Evolutionary conservation across 1,140 invertebrate species (phyloP).

Genomic region (Yoshiicerus persimilis): DNA sequence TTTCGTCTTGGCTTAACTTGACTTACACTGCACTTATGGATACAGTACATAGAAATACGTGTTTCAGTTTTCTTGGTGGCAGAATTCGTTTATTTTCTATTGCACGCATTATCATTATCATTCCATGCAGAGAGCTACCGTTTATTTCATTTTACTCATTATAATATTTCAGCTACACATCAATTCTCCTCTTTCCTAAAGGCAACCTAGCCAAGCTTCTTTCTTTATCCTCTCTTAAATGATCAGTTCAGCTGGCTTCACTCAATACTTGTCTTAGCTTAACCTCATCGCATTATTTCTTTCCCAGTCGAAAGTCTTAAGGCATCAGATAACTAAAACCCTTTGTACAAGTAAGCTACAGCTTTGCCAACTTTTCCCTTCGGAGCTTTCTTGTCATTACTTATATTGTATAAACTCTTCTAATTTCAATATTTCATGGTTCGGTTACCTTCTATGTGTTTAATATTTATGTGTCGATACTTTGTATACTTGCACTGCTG

Average conservation of each 20-base stretch:
- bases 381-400: too few species aligned
- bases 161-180: background rate
- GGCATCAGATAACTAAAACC: too few species aligned
- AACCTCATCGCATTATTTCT: background rate
- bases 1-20: background rate
- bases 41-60: background rate
- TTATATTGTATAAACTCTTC: too few species aligned
- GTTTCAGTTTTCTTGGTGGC: background rate
- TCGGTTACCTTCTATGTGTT: too few species aligned
- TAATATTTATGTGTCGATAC: too few species aligned
- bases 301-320: too few species aligned
- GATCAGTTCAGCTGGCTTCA: background rate
- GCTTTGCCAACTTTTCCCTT: too few species aligned
- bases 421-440: too few species aligned
- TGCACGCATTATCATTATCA: background rate
- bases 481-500: too few species aligned
- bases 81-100: slow-evolving; percentile 8
- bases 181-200: background rate
- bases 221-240: background rate
- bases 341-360: too few species aligned
- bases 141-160: slow-evolving; percentile 10
- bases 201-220: background rate
- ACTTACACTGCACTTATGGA: background rate
- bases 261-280: background rate
- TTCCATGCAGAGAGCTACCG: slow-evolving; percentile 11